Evolutionary conservation across 1,140 invertebrate genomes (phyloP), one percentile per base, ranked within the genome.

Genomic region (Aphaenogaster rudis): DNA sequence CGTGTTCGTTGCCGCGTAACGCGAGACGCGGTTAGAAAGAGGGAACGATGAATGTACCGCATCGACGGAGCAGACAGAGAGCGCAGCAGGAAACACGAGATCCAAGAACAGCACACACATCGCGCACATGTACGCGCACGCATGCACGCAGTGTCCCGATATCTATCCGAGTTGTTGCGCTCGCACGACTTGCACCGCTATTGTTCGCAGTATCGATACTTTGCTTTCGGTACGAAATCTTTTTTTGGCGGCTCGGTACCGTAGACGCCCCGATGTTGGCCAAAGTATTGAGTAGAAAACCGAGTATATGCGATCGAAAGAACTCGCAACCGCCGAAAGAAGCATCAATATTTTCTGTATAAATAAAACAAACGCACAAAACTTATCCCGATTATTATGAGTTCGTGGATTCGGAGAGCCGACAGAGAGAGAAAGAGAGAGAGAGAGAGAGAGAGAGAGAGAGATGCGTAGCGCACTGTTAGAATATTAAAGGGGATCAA

Each of bases 141-240:
- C 3, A 21, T 52, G 11, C 17, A 36, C 36, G 33, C 36, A 21
- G 13, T 15, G n/a, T 50, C 66, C 36, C 64, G 64, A 71, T 81
- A 79, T 81, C 66, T 71, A 71, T 42, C 36, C 64, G 48, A 54
- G 66, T 67, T 71, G 78, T 71, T 71, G 78, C 78, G 48, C 48
- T 81, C 45, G 78, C 63, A 57, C 64, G 64, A 69, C 64, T 81
- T 81, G 50, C 63, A 57, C n/a, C 21, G 64, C 64, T 71, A 81
- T 81, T 71, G 78, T 81, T 71, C 78, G 48, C 15, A 69, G n/a
- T 71, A 81, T 81, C 64, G 78, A 71, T 81, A 81, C 78, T 42
- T 54, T 8, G 48, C 78, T 71, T 69, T 54, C 36, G 78, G 13
- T 57, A 21, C n/a, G 15, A 9, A 42, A 69, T 81, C 64, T 69